These are phyloP conservation scores for Neodiprion lecontei DNA, from an alignment of 1,140 invertebrate genomes.

Conservation along the genomic window DNA sequence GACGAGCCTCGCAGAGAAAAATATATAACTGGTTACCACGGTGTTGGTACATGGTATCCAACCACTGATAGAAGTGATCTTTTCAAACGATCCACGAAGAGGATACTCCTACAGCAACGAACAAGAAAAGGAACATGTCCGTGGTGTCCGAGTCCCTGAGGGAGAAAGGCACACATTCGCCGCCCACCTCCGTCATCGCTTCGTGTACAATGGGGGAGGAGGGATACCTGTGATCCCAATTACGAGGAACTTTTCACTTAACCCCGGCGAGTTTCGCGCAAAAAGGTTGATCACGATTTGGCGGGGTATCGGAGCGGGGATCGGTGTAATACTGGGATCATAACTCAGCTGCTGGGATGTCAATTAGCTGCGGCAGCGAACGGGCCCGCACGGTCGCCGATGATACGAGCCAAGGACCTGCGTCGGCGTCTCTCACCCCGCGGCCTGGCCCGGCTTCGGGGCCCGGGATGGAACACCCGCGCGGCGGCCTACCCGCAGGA, in stretches of 20 bases:
- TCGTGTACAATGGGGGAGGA: constrained; percentile 5
- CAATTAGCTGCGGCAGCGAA: constrained; percentile 32
- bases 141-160: no score
- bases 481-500: not conserved
- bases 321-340: constrained; percentile 31
- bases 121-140: no score
- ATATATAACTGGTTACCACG: no score
- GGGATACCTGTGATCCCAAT: constrained; percentile 5
- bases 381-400: constrained; percentile 17
- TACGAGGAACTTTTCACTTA: constrained; percentile 12
- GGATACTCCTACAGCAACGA: no score
- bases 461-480: not conserved
- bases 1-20: no score
- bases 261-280: constrained; percentile 12
- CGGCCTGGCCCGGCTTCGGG: not conserved
- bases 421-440: not conserved
- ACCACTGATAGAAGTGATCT: no score
- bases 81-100: no score
- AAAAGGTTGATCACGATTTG: constrained; percentile 35
- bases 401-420: constrained; percentile 22
- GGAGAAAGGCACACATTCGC: no score
- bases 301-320: constrained; percentile 28
- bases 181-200: constrained; percentile 3
- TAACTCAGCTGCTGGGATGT: constrained; percentile 32
- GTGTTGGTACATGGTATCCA: no score